These are phyloP conservation scores for Wiebesia pumilae DNA, from an alignment of 1,140 invertebrate genomes.

Conservation along the genomic window DNA sequence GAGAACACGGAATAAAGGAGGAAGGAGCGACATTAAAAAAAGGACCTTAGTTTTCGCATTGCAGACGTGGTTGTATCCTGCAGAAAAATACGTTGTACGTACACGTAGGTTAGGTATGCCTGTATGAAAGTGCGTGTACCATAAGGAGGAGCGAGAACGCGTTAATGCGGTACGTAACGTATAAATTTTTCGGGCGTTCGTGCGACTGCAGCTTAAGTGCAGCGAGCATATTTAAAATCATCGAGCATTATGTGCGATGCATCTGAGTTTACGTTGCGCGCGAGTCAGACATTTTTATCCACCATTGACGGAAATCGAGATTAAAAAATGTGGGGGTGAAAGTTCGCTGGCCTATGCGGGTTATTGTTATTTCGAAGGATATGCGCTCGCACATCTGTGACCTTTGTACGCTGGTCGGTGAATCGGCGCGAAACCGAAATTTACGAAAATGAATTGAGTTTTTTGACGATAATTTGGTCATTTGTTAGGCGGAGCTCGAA, in stretches of 20 bases:
- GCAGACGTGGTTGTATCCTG: constrained; percentile 33
- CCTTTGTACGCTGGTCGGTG: background rate
- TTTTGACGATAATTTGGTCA: background rate
- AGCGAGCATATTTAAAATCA: background rate
- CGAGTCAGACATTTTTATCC: background rate
- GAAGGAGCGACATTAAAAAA: constrained; percentile 19
- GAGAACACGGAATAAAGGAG: constrained; percentile 13
- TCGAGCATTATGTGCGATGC: background rate
- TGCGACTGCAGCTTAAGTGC: constrained; percentile 30
- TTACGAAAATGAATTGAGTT: background rate
- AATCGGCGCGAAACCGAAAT: background rate
- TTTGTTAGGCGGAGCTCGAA: background rate
- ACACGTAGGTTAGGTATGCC: background rate
- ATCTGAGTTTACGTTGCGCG: background rate
- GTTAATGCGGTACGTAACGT: background rate
- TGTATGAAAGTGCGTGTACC: background rate
- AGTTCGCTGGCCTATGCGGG: constrained; percentile 15
- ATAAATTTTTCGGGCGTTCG: background rate
- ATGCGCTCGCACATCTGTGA: no score
- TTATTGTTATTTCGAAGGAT: background rate
- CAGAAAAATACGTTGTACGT: constrained; percentile 24
- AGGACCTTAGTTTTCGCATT: constrained; percentile 45
- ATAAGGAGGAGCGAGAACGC: background rate
- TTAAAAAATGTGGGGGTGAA: background rate
- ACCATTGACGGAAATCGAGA: background rate